These are phyloP conservation scores for Eulemur albifrons DNA, from an alignment of 2,797 vertebrate species.

Conservation along the genomic window DNA sequence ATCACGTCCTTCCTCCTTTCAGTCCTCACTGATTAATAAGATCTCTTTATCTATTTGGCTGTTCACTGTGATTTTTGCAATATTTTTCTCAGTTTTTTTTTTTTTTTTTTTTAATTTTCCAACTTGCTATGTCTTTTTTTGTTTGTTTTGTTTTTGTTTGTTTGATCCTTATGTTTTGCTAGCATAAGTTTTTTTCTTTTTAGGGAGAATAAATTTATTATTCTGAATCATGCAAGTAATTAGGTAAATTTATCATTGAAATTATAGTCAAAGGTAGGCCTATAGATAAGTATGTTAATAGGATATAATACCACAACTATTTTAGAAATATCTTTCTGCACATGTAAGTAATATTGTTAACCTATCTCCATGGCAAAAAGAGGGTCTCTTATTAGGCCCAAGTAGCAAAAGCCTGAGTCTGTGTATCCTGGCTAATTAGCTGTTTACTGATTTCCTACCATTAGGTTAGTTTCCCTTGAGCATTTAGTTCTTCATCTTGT, in stretches of 20 bases:
- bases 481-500: constrained; percentile 63
- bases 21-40: neutral
- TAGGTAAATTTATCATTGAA: neutral
- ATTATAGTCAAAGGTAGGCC: neutral
- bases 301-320: neutral
- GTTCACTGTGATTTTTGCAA: neutral
- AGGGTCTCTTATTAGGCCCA: neutral
- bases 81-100: neutral
- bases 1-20: neutral
- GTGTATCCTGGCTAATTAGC: constrained; percentile 64
- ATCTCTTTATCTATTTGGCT: neutral
- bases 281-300: neutral
- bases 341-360: neutral
- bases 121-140: neutral
- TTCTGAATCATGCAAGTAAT: neutral
- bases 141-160: neutral
- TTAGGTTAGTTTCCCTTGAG: constrained; percentile 58
- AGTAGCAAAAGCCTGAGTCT: neutral
- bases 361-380: neutral
- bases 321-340: neutral
- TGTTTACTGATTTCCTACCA: constrained; percentile 69
- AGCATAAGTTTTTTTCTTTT: neutral
- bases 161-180: neutral
- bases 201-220: neutral
- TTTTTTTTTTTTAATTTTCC: neutral